Evolutionary conservation across 35 echinoderm and acorn worm genomes (phyloP).

Genomic region (Ophioderma brevispina): DNA sequence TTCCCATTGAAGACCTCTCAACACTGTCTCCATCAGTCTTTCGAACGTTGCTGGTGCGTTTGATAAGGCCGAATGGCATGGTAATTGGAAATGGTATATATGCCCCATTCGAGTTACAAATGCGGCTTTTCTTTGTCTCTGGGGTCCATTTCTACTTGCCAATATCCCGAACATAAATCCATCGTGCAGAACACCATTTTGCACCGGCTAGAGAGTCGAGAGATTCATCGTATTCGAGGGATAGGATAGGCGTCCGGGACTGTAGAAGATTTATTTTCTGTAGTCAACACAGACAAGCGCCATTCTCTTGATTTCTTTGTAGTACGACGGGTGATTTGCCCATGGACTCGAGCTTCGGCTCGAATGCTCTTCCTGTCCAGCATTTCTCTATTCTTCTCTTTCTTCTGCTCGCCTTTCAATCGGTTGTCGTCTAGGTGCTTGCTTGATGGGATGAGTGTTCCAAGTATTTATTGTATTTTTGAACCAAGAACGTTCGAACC

Average conservation of each 20-base stretch:
- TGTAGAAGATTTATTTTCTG: conserved; percentile 19
- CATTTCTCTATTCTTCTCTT: conserved; percentile 34
- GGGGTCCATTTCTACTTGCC: conserved; percentile 35
- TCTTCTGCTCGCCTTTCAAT: too few relatives aligned
- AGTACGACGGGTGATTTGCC: conserved; percentile 33
- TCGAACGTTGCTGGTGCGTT: conserved; percentile 6
- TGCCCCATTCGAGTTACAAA: conserved; percentile 7
- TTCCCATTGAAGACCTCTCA: too few relatives aligned
- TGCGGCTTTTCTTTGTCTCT: conserved; percentile 41
- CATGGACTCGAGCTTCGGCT: conserved; percentile 29
- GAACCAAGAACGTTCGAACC: background rate
- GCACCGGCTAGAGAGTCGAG: background rate
- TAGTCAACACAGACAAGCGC: conserved; percentile 38
- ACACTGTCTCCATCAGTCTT: too few relatives aligned
- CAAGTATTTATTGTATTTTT: conserved; percentile 48
- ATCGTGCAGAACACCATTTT: conserved; percentile 36
- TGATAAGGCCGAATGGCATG: conserved; percentile 14
- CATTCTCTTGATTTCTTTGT: background rate
- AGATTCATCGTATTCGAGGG: conserved; percentile 24
- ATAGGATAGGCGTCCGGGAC: conserved; percentile 18
- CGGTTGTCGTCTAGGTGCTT: background rate
- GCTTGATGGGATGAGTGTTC: conserved; percentile 29
- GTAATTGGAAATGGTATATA: background rate
- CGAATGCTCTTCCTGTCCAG: background rate
- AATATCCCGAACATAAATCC: conserved; percentile 33